Evolutionary conservation across 2,113 vertebrate species (phyloP).

Genomic region (Circaetus gallicus): DNA sequence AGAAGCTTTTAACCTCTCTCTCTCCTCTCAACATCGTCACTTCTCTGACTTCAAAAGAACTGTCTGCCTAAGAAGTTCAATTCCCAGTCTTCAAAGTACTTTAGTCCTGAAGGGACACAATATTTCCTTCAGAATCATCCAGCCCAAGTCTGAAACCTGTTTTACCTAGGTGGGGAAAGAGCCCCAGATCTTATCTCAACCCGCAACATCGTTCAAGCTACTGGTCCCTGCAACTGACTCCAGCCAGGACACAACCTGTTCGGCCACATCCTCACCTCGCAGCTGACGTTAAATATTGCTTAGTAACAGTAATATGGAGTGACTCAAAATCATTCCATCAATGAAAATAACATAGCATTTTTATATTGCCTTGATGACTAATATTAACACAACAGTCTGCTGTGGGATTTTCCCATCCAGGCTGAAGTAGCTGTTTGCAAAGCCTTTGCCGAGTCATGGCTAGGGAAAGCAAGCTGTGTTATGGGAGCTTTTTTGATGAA

Average conservation of each 20-base stretch:
- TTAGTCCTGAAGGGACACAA: background rate
- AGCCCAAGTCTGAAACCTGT: background rate
- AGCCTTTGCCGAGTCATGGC: background rate
- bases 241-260: background rate
- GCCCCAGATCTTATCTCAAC: background rate
- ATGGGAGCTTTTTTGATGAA: background rate
- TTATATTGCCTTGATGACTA: slow-evolving; percentile 20
- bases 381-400: background rate
- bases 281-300: slow-evolving; percentile 18
- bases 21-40: background rate
- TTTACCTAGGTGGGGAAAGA: rapidly evolving
- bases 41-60: background rate
- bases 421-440: background rate
- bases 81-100: background rate
- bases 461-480: background rate
- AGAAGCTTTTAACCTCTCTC: background rate
- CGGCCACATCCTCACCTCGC: background rate
- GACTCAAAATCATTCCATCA: slow-evolving; percentile 19
- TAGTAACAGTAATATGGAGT: background rate
- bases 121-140: background rate
- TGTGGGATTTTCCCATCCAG: slow-evolving; percentile 6
- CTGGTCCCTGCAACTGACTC: background rate
- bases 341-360: background rate
- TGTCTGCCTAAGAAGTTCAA: background rate
- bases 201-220: background rate